Base-by-base conservation (phyloP, 2,888 invertebrate species). In the Polydrusus pterygomalis region DNA sequence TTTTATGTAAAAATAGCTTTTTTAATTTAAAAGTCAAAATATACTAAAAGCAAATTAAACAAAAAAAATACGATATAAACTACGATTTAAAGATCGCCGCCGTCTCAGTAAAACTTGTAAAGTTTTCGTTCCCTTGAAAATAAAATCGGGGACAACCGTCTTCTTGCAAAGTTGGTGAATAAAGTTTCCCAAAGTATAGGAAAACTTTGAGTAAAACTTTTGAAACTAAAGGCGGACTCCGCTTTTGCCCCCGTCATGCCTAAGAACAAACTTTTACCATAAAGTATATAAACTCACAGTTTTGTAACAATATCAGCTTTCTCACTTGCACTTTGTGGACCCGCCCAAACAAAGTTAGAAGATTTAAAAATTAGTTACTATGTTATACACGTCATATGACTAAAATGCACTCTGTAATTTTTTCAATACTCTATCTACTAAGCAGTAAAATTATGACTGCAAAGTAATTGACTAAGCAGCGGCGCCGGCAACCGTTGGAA, bases 271-370 rank as follows among this genome's bases (percentile, higher is more conserved):
- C 88, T 88, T 88, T 85, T 85, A 84, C 87, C 87, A 87, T 87
- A 88, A 87, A 88, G 87, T 87, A 87, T 87, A 87, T 87, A 87
- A 87, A 88, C 87, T 88, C 86, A 87, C 87, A 87, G 87, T 88
- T 88, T 87, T 87, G 87, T 87, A 87, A 87, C 87, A 88, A 87
- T 87, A 87, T 87, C 85, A 86, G 87, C 87, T 87, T 75, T 75
- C 71, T 75, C 68, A 83, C 81, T 83, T 67, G 72, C 38, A 58
- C 40, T 34, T 45, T 75, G 70, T 67, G 82, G 83, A 83, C 38
- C 58, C 83, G 82, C 83, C 83, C 83, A 63, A 82, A 84, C 83
- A 82, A 81, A 81, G 34, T 82, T 82, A 81, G 80, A 82, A 78
- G 51, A 58, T 47, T 68, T 43, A 45, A 74, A 70, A 62, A 47